Conservation (phyloP, 2,888 invertebrate species). For the Drosophila demipolita region DNA sequence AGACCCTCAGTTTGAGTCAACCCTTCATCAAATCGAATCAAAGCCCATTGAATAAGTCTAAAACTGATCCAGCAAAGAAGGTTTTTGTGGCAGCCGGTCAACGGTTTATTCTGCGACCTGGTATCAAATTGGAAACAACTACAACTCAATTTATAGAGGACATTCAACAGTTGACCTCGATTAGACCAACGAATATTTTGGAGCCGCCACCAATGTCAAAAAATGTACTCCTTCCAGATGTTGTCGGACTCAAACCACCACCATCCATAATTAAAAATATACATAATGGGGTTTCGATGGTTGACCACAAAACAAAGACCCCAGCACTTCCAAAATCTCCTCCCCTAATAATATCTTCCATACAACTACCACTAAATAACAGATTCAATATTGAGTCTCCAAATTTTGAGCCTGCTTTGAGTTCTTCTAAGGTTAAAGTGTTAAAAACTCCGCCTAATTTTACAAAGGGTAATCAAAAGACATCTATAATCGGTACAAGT, state of each 20-base stretch:
- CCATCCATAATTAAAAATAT: not conserved
- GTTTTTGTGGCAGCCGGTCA: slow-evolving; percentile 49
- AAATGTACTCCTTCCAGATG: not conserved
- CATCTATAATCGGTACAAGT: not conserved
- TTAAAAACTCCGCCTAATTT: not conserved
- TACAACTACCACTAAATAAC: not conserved
- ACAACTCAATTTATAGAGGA: not conserved
- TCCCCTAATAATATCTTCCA: not conserved
- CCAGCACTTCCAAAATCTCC: not conserved
- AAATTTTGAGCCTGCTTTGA: not conserved
- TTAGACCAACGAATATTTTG: slow-evolving; percentile 4
- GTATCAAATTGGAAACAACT: not conserved
- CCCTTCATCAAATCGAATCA: slow-evolving; percentile 27
- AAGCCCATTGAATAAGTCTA: not conserved
- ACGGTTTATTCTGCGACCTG: slow-evolving; percentile 36
- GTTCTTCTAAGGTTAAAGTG: not conserved
- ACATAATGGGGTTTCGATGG: not conserved
- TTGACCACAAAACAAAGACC: not conserved
- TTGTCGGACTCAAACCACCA: slow-evolving; percentile 12
- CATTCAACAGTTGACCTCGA: not conserved
- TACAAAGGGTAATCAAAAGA: too few relatives aligned
- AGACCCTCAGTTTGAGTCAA: slow-evolving; percentile 10
- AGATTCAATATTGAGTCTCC: not conserved
- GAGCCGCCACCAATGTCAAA: not conserved
- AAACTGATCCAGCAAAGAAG: slow-evolving; percentile 10